A percentile compares a stretch with the other conserved stretches of the same genome.
Conservation (phyloP, 2,797 vertebrate genomes). For the Hephaestus fuliginosus region DNA sequence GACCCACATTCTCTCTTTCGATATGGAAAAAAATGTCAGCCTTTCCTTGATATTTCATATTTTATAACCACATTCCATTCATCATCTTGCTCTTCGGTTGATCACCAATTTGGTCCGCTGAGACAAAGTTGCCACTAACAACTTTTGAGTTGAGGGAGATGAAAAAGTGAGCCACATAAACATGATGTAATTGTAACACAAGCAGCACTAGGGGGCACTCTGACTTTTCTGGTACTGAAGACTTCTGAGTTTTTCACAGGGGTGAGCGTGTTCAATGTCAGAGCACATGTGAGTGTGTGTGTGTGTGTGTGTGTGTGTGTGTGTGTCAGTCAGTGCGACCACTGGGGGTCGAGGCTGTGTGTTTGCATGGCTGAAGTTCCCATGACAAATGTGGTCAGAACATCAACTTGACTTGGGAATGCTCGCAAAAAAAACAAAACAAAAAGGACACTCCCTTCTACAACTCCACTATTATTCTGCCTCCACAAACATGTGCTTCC, state of each 20-base stretch:
- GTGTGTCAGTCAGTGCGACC: constrained; percentile 46
- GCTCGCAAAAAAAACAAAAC: constrained; percentile 48
- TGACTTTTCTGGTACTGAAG: constrained; percentile 63
- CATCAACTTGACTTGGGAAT: constrained; percentile 88
- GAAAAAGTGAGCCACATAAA: constrained; percentile 38
- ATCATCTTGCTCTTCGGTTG: constrained; percentile 54
- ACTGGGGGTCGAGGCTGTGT: constrained; percentile 68
- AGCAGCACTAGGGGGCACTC: constrained; percentile 86
- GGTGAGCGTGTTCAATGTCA: constrained; percentile 45
- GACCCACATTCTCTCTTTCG: constrained; percentile 36
- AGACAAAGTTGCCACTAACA: constrained; percentile 58
- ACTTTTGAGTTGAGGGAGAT: constrained; percentile 51
- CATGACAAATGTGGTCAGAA: constrained; percentile 92
- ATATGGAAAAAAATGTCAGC: constrained; percentile 36
- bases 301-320: constrained; percentile 45
- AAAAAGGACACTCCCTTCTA: constrained; percentile 49
- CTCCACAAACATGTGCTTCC: constrained; percentile 90
- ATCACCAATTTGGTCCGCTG: constrained; percentile 49
- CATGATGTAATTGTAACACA: constrained; percentile 42
- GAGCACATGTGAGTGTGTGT: constrained; percentile 22
- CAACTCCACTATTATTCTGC: constrained; percentile 84
- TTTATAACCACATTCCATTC: constrained; percentile 54
- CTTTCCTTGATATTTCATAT: constrained; percentile 64
- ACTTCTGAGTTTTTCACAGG: constrained; percentile 28
- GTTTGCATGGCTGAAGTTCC: constrained; percentile 91